These are phyloP conservation scores for Noctua janthe DNA, from an alignment of 2,888 invertebrate species.

Conservation along the genomic window DNA sequence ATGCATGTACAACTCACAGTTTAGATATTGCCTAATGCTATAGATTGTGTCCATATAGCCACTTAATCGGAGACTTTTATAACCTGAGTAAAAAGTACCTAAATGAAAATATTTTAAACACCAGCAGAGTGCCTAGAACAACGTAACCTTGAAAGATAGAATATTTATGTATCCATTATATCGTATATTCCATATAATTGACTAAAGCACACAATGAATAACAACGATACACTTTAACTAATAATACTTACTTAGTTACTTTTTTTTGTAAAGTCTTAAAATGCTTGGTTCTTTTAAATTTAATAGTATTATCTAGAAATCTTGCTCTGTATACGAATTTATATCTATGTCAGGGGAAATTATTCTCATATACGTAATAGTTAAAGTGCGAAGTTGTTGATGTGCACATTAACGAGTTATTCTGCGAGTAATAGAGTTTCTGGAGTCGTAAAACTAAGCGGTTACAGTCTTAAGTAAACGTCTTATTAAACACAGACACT, in stretches of 20 bases:
- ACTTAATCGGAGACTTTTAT: background rate
- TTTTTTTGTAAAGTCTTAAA: no score
- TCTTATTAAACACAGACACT: conserved; percentile 34
- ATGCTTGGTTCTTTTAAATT: background rate
- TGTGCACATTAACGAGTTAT: conserved; percentile 35
- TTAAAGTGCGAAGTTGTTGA: conserved; percentile 39
- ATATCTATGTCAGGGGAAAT: background rate
- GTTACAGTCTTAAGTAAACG: conserved; percentile 12
- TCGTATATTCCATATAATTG: no score
- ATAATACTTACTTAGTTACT: no score
- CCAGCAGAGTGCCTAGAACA: background rate
- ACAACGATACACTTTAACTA: no score
- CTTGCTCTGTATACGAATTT: background rate
- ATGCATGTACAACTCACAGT: background rate
- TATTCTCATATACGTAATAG: conserved; percentile 13
- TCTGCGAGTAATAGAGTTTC: conserved; percentile 21
- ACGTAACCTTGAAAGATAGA: no score
- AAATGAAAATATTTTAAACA: background rate
- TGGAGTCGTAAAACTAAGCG: conserved; percentile 36
- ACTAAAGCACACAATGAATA: no score
- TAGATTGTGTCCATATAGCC: no score
- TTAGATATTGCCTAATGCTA: background rate
- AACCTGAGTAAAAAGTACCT: background rate
- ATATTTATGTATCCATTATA: no score
- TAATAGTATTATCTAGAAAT: background rate